Evolutionary conservation across 2,113 vertebrate genomes (phyloP).

Genomic region (Protobothrops flavoviridis): DNA sequence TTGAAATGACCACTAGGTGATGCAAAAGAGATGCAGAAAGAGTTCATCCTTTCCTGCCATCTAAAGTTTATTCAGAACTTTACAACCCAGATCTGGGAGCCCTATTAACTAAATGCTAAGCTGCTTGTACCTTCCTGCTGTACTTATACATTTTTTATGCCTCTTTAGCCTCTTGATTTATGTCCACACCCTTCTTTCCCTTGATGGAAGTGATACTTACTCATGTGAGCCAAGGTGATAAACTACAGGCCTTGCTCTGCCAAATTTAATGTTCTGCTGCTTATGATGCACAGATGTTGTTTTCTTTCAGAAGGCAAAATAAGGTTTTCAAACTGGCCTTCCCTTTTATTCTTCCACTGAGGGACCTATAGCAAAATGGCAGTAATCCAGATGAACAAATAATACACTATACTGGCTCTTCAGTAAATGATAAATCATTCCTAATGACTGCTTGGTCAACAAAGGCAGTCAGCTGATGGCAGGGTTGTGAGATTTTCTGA

Average conservation of each 20-base stretch:
- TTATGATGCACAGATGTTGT: constrained; percentile 34
- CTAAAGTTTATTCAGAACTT: background rate
- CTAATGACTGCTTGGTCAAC: constrained; percentile 24
- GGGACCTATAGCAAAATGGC: constrained; percentile 7
- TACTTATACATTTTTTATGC: constrained; percentile 51
- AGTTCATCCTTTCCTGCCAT: background rate
- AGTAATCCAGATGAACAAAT: background rate
- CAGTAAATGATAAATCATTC: constrained; percentile 24
- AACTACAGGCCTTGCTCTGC: constrained; percentile 25
- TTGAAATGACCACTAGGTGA: background rate
- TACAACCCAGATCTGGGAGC: background rate
- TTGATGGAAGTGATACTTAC: constrained; percentile 58
- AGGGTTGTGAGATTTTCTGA: background rate
- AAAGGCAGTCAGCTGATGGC: background rate
- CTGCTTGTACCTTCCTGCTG: constrained; percentile 33
- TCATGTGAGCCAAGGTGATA: constrained; percentile 50
- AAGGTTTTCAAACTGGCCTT: constrained; percentile 32
- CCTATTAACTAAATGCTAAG: constrained; percentile 53
- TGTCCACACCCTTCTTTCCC: constrained; percentile 54
- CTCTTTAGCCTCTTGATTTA: constrained; percentile 60
- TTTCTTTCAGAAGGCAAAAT: constrained; percentile 49
- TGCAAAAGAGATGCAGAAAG: background rate
- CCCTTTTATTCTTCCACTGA: constrained; percentile 35
- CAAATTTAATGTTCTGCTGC: constrained; percentile 10
- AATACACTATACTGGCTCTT: constrained; percentile 3